Percentiles rank a stretch among this genome's conserved stretches.
These are phyloP conservation scores for Artemia sp. DNA, from an alignment of 2,888 invertebrate genomes.

Conservation along the genomic window DNA sequence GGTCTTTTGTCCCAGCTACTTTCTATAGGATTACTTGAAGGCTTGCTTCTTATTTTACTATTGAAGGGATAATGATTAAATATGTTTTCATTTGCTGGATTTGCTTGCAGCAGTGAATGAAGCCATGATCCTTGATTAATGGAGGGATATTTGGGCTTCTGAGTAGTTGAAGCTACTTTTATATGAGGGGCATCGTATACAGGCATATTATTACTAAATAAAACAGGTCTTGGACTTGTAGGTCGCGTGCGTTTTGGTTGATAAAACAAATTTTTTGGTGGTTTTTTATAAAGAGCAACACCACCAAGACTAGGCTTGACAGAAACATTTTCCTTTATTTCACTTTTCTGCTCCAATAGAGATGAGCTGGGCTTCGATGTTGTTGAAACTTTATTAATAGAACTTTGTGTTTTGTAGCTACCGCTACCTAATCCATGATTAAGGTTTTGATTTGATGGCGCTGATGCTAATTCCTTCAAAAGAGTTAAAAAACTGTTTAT, in stretches of 20 bases:
- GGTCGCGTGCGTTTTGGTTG: not conserved
- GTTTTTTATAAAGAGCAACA: not conserved
- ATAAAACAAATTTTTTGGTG: not conserved
- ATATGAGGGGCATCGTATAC: not conserved
- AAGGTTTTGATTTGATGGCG: not conserved
- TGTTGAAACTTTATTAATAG: not conserved
- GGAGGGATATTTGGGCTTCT: not conserved
- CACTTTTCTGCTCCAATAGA: no score
- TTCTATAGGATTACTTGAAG: not conserved
- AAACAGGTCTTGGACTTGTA: not conserved
- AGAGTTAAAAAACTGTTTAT: not conserved
- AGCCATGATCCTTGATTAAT: not conserved
- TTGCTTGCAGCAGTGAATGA: not conserved
- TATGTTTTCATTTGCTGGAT: no score
- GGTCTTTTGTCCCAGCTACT: not conserved
- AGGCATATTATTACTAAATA: not conserved
- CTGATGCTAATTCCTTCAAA: not conserved
- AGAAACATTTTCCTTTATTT: no score
- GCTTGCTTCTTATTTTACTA: not conserved
- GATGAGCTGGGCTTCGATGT: not conserved
- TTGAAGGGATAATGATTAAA: not conserved
- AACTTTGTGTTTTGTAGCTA: not conserved
- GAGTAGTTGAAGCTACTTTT: not conserved
- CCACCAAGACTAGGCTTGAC: not conserved
- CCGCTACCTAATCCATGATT: not conserved